Base-by-base conservation (phyloP, 2,888 invertebrate genomes). In the Cantharis lateralis region DNA sequence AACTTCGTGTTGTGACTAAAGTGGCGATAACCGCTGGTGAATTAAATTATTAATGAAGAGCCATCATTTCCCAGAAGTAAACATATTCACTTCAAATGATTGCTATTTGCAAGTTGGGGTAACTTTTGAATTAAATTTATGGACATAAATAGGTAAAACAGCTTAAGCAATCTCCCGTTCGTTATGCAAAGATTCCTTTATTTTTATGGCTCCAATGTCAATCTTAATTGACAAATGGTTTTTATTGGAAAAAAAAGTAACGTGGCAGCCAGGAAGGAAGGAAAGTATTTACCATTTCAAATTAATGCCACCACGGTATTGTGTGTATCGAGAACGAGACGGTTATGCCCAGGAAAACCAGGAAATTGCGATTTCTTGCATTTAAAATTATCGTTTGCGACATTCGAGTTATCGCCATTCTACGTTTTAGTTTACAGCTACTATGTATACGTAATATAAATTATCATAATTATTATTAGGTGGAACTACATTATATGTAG, bases 381-480 rank as follows among this genome's bases (percentile, higher is more conserved):
- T 15, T 66, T 20, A 66, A 64, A 66, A 66, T 20, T n/a, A 15
- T 15, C 18, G 16, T n/a, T 26, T 69, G 10, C 32, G 28, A 68
- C 26, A 32, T 68, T 4, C 13, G 18, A 18, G 32, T 28, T 69
- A 28, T 69, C 69, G 24, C 7, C 28, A 11, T 24, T 2, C 20
- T 24, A 26, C n/a, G 32, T 24, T 66, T 72, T 28, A 61, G 62
- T 66, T 71, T 62, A 13, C 71, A 11, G 9, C 24, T 26, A 15
- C 20, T 13, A 15, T 13, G n/a, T 15, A 20, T 66, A n/a, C n/a
- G 20, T 26, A n/a, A 24, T 24, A 26, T 15, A 16, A 10, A 11
- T 76, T 76, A 69, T 68, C 80, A 79, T 80, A 80, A 78, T 79
- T 79, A 77, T 76, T 64, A 79, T 9, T 10, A 74, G 68, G 48